Base-by-base conservation (phyloP, 2,797 vertebrate genomes). In the Sebastes nivosus region DNA sequence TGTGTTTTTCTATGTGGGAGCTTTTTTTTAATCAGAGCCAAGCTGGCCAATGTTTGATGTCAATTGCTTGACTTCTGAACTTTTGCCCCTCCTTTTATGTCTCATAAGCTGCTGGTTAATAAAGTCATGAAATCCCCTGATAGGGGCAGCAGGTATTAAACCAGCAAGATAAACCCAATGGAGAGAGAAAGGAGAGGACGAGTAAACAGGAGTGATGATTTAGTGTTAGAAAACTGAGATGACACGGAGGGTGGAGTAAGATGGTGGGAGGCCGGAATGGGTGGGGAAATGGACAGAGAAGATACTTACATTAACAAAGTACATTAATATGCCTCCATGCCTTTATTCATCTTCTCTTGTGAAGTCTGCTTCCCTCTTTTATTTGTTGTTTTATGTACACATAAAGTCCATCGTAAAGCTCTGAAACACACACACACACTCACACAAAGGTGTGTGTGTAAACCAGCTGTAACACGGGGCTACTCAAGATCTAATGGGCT, bases 401-500 rank as follows among this genome's bases (percentile, higher is more conserved):
- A 67, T 63, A 65, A 79, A 79, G 46, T 80, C 57, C 77, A 66
- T 70, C 12, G 8, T 89, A 83, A 84, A 83, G 52, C 76, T 72
- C 67, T 46, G n/a, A 82, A 61, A 81, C 69, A 52, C 71, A 55
- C 68, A 50, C 67, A 74, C 74, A 67, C 73, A 52, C 50, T 68
- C 38, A 63, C 46, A 42, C 30, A 65, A 66, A 60, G 52, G 32
- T 24, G 29, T 71, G 54, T 83, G 34, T 72, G 42, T 81, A 71
- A 86, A 86, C 55, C 30, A 20, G 30, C 66, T 75, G 72, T 71
- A 85, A 85, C 72, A 81, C 2, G 54, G 68, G 80, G 75, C 71
- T 77, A 82, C 87, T 93, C 77, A 78, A 86, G 68, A 82, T 80
- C 78, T 92, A 94, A 94, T 93, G 92, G 86, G 29, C 83, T 68